These are phyloP conservation scores for Ranitomeya imitator DNA, from an alignment of 2,113 vertebrate species.

Conservation along the genomic window DNA sequence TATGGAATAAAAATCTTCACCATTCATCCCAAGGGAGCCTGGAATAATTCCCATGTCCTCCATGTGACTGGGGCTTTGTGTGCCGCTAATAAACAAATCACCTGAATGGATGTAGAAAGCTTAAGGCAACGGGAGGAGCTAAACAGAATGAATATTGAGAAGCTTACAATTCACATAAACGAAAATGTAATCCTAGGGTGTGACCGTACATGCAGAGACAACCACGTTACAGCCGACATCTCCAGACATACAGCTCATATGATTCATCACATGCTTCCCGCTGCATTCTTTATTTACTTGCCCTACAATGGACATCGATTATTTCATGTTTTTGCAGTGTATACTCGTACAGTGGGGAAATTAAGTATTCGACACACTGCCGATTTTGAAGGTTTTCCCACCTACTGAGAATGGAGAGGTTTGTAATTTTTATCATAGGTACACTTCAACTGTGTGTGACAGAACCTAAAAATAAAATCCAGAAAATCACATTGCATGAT, in stretches of 20 bases:
- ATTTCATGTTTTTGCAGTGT: too few relatives aligned
- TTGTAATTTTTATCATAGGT: too few relatives aligned
- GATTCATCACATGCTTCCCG: too few relatives aligned
- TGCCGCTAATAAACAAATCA: constrained; percentile 23
- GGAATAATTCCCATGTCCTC: background rate
- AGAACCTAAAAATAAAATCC: too few relatives aligned
- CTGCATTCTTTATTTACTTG: too few relatives aligned
- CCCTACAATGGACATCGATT: too few relatives aligned
- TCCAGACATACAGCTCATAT: background rate
- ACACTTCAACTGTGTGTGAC: too few relatives aligned
- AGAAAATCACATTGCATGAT: too few relatives aligned
- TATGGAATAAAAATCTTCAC: background rate
- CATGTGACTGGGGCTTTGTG: background rate
- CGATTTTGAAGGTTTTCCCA: too few relatives aligned
- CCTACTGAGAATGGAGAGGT: too few relatives aligned
- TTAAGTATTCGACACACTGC: too few relatives aligned
- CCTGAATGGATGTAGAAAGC: constrained; percentile 5
- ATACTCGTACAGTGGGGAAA: too few relatives aligned
- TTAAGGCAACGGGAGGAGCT: constrained; percentile 11
- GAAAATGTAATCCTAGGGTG: constrained; percentile 23
- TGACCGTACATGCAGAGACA: constrained; percentile 8
- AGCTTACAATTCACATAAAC: background rate
- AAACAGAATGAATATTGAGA: background rate
- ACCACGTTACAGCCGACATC: background rate
- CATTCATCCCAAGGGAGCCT: background rate